Evolutionary conservation across 1,140 invertebrate genomes (phyloP).

Genomic region (Calycopis cecrops): DNA sequence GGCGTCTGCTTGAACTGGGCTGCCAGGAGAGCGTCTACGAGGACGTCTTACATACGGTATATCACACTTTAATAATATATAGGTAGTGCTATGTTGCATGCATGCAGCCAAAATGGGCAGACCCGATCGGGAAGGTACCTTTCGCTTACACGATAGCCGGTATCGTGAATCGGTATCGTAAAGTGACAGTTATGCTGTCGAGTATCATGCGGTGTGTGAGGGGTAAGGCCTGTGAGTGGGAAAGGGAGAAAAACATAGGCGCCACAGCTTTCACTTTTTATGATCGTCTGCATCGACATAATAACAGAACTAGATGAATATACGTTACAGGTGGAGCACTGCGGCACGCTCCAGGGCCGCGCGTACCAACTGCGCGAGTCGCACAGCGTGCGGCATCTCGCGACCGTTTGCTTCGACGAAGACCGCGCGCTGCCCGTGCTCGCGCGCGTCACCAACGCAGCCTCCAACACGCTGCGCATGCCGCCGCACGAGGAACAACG

Average conservation of each 20-base stretch:
- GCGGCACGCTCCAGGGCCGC: slow-evolving; percentile 49
- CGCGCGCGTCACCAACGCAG: slow-evolving; percentile 35
- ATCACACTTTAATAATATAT: too few relatives aligned
- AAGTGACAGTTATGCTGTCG: too few relatives aligned
- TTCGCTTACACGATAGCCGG: too few relatives aligned
- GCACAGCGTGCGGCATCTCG: slow-evolving; percentile 40
- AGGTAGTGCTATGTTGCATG: not conserved
- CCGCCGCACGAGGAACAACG: slow-evolving; percentile 36
- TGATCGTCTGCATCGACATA: too few relatives aligned
- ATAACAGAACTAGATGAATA: too few relatives aligned
- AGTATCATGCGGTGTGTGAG: too few relatives aligned
- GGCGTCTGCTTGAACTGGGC: slow-evolving; percentile 57
- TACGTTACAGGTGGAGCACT: slow-evolving; percentile 43
- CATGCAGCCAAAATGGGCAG: too few relatives aligned
- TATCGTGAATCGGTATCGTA: too few relatives aligned
- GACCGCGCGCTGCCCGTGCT: slow-evolving; percentile 41
- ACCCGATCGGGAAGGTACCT: too few relatives aligned
- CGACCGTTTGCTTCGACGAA: slow-evolving; percentile 56
- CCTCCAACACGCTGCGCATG: slow-evolving; percentile 33
- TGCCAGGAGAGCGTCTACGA: slow-evolving; percentile 64
- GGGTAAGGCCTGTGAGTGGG: too few relatives aligned
- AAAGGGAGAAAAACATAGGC: too few relatives aligned
- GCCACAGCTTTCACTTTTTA: too few relatives aligned
- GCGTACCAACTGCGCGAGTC: slow-evolving; percentile 44
- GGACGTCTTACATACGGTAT: slow-evolving; percentile 57